phyloP scores from a whole-genome alignment of 2,797 vertebrate species.

The Pantherophis vulpinus region DNA sequence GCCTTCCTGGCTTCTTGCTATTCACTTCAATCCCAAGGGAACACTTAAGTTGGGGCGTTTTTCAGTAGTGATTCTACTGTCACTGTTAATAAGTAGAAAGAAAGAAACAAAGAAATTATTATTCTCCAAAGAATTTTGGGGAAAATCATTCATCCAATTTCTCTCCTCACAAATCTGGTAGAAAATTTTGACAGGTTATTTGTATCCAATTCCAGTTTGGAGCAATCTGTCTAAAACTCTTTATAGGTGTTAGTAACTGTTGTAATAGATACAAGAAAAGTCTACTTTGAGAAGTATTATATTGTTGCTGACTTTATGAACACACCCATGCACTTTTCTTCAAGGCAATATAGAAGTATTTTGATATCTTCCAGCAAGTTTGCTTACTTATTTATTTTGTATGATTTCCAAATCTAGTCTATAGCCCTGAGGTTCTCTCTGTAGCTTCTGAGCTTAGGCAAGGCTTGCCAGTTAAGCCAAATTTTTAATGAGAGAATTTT shows the following conservation, averaged over 20 bases:
- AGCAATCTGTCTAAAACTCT: conserved; percentile 19
- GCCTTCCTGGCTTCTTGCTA: not conserved
- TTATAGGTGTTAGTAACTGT: conserved; percentile 3
- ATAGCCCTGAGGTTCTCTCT: not conserved
- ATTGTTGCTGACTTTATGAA: not conserved
- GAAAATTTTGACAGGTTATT: not conserved
- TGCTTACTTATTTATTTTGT: not conserved
- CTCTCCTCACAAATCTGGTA: not conserved
- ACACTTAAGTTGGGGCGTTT: not conserved
- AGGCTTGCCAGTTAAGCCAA: not conserved
- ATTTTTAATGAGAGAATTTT: not conserved
- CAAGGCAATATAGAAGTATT: not conserved
- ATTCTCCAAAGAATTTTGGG: not conserved
- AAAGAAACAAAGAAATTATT: not conserved
- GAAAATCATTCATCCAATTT: not conserved
- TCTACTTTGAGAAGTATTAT: not conserved
- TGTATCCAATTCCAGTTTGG: not conserved
- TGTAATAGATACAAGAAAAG: not conserved
- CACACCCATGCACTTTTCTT: not conserved
- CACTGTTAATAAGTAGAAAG: not conserved
- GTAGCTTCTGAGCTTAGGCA: not conserved
- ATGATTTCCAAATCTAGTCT: not conserved
- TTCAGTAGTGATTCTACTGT: not conserved
- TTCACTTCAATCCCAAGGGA: not conserved
- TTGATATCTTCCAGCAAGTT: not conserved